Percentiles rank a stretch among this genome's conserved stretches.
Evolutionary conservation across 37 sponge, comb jelly and placozoan genomes (phyloP).

Genomic region (Diacarnus erythraeanus): DNA sequence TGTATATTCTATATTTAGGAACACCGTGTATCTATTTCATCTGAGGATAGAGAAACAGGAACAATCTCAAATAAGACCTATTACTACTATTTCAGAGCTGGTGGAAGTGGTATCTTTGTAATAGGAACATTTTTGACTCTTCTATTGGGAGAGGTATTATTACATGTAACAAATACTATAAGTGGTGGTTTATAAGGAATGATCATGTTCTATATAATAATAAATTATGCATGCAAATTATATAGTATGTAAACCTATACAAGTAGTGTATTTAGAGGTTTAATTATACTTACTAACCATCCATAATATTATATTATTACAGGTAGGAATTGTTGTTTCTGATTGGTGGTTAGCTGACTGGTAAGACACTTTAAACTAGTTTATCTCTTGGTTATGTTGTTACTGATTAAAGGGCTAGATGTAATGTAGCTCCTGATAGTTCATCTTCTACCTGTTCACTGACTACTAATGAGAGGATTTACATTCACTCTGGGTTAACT

Average conservation of each 20-base stretch:
- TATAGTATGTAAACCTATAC: neutral
- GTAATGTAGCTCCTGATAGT: neutral
- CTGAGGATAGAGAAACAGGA: conserved; percentile 67
- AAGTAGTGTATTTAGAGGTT: neutral
- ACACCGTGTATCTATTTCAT: too few species aligned
- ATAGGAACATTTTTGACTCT: conserved; percentile 4
- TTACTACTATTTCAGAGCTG: conserved; percentile 55
- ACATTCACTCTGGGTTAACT: neutral
- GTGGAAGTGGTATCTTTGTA: conserved; percentile 31
- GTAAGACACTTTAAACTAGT: conserved; percentile 18
- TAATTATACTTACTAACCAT: too few species aligned
- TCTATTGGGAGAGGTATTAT: conserved; percentile 31
- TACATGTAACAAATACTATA: too few species aligned
- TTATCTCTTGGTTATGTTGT: neutral
- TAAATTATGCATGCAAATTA: too few species aligned
- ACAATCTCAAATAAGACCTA: conserved; percentile 62
- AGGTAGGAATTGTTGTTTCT: conserved; percentile 9
- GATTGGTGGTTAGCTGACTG: conserved; percentile 64
- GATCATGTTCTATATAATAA: too few species aligned
- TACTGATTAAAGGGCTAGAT: neutral
- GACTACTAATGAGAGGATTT: neutral
- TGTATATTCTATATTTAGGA: too few species aligned
- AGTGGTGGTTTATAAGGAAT: too few species aligned
- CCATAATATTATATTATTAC: neutral
- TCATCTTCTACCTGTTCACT: neutral